Evolutionary conservation across 2,888 invertebrate genomes (phyloP).

Genomic region (Tanytarsus gracilentus): DNA sequence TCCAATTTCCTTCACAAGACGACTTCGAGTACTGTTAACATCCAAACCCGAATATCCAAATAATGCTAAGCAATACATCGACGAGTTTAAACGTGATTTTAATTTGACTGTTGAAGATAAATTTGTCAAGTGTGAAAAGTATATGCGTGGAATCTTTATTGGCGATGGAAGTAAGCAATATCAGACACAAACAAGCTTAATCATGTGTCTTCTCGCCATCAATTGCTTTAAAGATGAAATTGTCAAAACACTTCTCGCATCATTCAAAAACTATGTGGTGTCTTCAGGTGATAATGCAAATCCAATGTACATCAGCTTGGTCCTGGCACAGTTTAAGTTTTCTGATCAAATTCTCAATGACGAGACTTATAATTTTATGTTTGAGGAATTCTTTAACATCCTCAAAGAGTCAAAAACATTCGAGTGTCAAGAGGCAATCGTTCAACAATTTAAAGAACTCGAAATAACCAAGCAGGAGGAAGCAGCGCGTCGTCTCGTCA

Average conservation of each 20-base stretch:
- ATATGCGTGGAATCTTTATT: constrained; percentile 9
- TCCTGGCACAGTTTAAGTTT: constrained; percentile 17
- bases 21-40: constrained; percentile 6
- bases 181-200: constrained; percentile 13
- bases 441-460: constrained; percentile 11
- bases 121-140: not conserved
- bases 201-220: constrained; percentile 15
- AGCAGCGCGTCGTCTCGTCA: not conserved
- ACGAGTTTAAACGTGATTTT: constrained; percentile 13
- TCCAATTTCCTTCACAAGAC: constrained; percentile 16
- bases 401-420: not conserved
- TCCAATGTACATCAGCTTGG: not conserved
- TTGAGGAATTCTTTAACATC: constrained; percentile 10
- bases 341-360: constrained; percentile 13
- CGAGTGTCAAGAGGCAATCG: constrained; percentile 10
- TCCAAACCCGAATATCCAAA: not conserved
- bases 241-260: not conserved
- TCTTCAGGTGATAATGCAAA: not conserved
- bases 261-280: constrained; percentile 5
- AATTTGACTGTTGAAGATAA: not conserved
- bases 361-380: not conserved
- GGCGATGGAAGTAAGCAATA: not conserved
- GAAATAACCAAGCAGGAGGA: constrained; percentile 13
- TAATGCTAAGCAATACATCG: constrained; percentile 3
- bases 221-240: constrained; percentile 12